Evolutionary conservation across 2,113 vertebrate species (phyloP).

Genomic region (Penelope pileata): DNA sequence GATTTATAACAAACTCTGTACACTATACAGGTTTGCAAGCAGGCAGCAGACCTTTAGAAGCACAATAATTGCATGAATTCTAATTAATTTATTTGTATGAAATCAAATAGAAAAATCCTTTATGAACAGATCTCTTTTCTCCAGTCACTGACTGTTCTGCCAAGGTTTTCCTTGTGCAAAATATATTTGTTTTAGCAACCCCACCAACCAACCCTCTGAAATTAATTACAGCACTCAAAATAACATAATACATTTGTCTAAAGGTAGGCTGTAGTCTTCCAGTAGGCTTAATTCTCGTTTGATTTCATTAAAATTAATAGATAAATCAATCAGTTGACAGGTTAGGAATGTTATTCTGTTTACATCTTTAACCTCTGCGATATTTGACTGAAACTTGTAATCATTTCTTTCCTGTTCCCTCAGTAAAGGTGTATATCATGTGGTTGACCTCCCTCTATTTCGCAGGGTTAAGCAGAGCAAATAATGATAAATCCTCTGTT

Average conservation of each 20-base stretch:
- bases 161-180: slow-evolving; percentile 23
- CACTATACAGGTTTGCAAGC: not conserved
- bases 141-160: not conserved
- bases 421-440: not conserved
- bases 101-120: not conserved
- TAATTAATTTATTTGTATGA: slow-evolving; percentile 29
- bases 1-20: not conserved
- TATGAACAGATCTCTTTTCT: not conserved
- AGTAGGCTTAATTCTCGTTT: slow-evolving; percentile 11
- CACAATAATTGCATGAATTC: not conserved
- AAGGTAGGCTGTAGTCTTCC: not conserved
- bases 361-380: not conserved
- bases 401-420: not conserved
- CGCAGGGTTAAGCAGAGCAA: not conserved
- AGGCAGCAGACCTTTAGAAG: not conserved
- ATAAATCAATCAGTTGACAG: not conserved
- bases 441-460: not conserved
- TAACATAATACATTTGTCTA: not conserved
- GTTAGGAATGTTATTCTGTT: not conserved
- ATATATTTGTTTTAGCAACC: slow-evolving; percentile 27
- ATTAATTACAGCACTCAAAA: slow-evolving; percentile 57
- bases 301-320: not conserved
- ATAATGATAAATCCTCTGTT: not conserved
- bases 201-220: not conserved
- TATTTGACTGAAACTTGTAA: not conserved